Evolutionary conservation across 2,888 invertebrate genomes (phyloP).

Genomic region (Cyclophora punctaria): DNA sequence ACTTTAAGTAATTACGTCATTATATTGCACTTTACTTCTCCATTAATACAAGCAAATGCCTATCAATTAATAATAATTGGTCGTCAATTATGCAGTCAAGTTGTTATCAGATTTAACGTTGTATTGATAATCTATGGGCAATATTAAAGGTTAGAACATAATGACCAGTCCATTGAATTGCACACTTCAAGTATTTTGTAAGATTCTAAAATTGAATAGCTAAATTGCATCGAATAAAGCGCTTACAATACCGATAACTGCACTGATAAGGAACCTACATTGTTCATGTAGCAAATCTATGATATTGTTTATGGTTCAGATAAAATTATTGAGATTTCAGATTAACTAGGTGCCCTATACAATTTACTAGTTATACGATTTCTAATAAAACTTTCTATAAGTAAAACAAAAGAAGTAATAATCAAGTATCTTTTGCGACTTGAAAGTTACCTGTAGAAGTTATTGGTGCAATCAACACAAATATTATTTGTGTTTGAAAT

Average conservation of each 20-base stretch:
- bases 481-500: too few species aligned
- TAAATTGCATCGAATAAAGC: too few species aligned
- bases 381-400: too few species aligned
- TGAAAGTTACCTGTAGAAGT: too few species aligned
- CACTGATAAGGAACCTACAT: neutral
- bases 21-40: too few species aligned
- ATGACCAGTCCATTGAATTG: constrained; percentile 2
- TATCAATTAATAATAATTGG: constrained; percentile 1
- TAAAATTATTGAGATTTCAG: constrained; percentile 32
- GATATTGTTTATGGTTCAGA: constrained; percentile 37
- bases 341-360: constrained; percentile 8
- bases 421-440: too few species aligned
- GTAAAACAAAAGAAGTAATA: too few species aligned
- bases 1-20: too few species aligned
- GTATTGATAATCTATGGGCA: too few species aligned
- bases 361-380: too few species aligned
- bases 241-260: constrained; percentile 3
- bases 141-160: neutral
- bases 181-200: constrained; percentile 2
- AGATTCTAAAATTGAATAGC: neutral
- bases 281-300: constrained; percentile 16
- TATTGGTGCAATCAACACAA: too few species aligned
- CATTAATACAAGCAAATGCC: constrained; percentile 1
- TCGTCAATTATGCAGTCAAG: neutral
- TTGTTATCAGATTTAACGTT: too few species aligned